Evolutionary conservation across 2,797 vertebrate genomes (phyloP).

Genomic region (Acrossocheilus wenchowensis): DNA sequence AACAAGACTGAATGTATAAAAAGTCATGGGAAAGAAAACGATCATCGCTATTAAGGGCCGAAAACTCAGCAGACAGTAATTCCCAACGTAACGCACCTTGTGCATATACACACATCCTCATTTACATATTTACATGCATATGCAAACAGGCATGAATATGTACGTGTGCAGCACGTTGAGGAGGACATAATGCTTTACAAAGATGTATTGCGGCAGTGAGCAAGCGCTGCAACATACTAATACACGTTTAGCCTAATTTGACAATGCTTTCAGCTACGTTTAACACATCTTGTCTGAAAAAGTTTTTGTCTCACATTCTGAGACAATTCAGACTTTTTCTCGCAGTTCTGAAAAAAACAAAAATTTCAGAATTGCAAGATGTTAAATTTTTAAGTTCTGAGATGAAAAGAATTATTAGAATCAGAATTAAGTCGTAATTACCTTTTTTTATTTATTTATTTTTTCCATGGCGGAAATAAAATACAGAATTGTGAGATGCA

Average conservation of each 20-base stretch:
- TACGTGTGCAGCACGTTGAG: slow-evolving; percentile 14
- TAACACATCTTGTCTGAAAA: slow-evolving; percentile 7
- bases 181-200: slow-evolving; percentile 9
- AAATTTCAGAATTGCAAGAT: neutral
- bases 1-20: slow-evolving; percentile 62
- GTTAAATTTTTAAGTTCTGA: neutral
- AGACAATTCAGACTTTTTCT: neutral
- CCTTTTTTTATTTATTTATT: neutral
- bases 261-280: neutral
- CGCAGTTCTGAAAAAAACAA: neutral
- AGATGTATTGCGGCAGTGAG: neutral
- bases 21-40: slow-evolving; percentile 45
- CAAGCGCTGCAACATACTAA: neutral
- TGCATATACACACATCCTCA: neutral
- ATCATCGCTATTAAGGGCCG: neutral
- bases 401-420: neutral
- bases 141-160: slow-evolving; percentile 41
- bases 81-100: neutral
- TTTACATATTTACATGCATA: slow-evolving; percentile 47
- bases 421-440: neutral
- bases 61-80: slow-evolving; percentile 23
- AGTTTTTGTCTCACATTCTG: neutral
- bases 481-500: neutral
- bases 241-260: neutral
- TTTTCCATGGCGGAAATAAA: neutral